Conservation (phyloP, 2,888 invertebrate species). For the Hydropsyche betteni region DNA sequence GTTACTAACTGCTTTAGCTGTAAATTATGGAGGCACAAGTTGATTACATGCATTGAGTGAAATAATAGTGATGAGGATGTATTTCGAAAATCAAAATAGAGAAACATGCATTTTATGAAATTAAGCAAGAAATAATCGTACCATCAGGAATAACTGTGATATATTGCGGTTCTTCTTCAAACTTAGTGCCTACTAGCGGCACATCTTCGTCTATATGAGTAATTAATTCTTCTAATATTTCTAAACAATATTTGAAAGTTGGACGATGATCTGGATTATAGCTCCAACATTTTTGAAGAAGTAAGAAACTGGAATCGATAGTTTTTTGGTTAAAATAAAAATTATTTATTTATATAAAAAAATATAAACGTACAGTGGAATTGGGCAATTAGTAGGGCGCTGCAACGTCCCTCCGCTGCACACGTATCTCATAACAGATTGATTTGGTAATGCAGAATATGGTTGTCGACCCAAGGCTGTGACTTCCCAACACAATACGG, state of each 20-base stretch:
- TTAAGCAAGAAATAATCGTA: conserved; percentile 52
- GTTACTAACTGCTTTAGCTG: conserved; percentile 78
- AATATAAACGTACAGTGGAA: conserved; percentile 70
- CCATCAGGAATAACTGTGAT: conserved; percentile 63
- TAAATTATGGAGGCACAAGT: conserved; percentile 52
- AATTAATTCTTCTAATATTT: conserved; percentile 64
- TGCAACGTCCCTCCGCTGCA: conserved; percentile 87
- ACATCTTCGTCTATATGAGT: conserved; percentile 59
- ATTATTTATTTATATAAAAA: conserved; percentile 26
- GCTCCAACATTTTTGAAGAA: conserved; percentile 91
- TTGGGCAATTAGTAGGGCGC: conserved; percentile 84
- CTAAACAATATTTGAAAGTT: conserved; percentile 84
- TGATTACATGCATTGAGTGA: conserved; percentile 44
- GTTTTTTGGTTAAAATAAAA: conserved; percentile 29
- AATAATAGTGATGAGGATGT: not conserved
- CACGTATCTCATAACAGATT: conserved; percentile 91
- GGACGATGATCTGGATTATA: conserved; percentile 84
- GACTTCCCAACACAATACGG: conserved; percentile 96
- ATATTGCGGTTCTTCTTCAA: conserved; percentile 59
- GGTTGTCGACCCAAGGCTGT: conserved; percentile 96
- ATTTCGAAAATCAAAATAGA: not conserved
- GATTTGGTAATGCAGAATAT: conserved; percentile 91
- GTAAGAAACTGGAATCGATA: conserved; percentile 70
- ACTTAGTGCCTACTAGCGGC: conserved; percentile 57
- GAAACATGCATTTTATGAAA: not conserved